Evolutionary conservation across 2,888 invertebrate genomes (phyloP).

Genomic region (Pollenia griseotomentosa): DNA sequence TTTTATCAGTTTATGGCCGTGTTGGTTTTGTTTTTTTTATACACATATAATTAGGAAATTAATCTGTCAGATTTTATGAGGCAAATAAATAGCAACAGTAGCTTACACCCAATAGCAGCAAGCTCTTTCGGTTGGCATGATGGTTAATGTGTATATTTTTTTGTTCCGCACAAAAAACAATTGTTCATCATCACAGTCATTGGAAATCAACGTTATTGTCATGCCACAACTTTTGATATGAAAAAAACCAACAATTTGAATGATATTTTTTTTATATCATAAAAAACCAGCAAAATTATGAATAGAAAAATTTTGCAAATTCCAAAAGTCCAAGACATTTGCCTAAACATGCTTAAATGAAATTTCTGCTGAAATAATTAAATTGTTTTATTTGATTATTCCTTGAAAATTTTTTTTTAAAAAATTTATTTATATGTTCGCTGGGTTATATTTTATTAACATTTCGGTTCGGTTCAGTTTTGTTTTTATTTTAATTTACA

Average conservation of each 20-base stretch:
- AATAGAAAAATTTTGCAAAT: neutral
- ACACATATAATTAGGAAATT: conserved; percentile 75
- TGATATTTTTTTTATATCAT: neutral
- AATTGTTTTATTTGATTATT: too few relatives aligned
- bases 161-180: neutral
- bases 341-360: too few relatives aligned
- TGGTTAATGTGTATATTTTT: neutral
- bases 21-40: conserved; percentile 55
- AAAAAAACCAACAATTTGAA: neutral
- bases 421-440: neutral
- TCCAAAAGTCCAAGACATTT: too few relatives aligned
- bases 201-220: conserved; percentile 28
- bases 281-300: neutral
- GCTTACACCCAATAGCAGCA: conserved; percentile 22
- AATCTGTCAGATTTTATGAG: conserved; percentile 75
- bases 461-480: conserved; percentile 33
- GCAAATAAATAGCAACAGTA: conserved; percentile 61
- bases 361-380: too few relatives aligned
- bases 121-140: neutral
- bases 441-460: conserved; percentile 50
- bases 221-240: neutral
- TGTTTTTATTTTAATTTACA: conserved; percentile 34
- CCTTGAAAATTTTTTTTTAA: neutral
- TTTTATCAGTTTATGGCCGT: conserved; percentile 48
- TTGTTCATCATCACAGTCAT: conserved; percentile 20